These are phyloP conservation scores for Antheraea mylitta DNA, from an alignment of 1,140 invertebrate species.

Conservation along the genomic window DNA sequence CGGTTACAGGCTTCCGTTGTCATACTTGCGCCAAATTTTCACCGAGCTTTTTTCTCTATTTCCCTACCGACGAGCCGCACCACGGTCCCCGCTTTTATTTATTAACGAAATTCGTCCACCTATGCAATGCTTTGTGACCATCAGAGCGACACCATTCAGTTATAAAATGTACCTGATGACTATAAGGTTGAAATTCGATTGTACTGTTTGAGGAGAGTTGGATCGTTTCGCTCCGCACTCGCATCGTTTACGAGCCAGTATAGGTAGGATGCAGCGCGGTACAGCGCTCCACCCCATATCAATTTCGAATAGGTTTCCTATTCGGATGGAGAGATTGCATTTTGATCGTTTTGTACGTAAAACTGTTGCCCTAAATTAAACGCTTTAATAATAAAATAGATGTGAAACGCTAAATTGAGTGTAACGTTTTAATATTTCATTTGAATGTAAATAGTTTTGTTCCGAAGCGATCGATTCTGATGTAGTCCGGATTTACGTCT, in stretches of 20 bases:
- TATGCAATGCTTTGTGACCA: constrained; percentile 54
- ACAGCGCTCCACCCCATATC: constrained; percentile 71
- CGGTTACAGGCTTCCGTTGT: constrained; percentile 53
- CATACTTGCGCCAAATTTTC: constrained; percentile 76
- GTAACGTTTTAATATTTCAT: constrained; percentile 58
- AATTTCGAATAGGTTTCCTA: constrained; percentile 77
- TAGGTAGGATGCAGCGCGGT: constrained; percentile 67
- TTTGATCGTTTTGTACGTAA: constrained; percentile 77
- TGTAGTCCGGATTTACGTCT: constrained; percentile 7
- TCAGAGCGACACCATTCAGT: constrained; percentile 16
- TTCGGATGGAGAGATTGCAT: constrained; percentile 71
- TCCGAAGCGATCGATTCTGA: no score
- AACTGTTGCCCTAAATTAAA: constrained; percentile 77
- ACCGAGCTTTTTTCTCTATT: constrained; percentile 57
- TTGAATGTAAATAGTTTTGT: constrained; percentile 26
- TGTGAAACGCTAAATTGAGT: constrained; percentile 61
- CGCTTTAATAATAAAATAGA: constrained; percentile 77
- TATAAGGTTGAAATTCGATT: constrained; percentile 25
- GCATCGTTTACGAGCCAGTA: constrained; percentile 70
- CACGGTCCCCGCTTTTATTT: constrained; percentile 72
- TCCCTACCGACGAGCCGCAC: constrained; percentile 51
- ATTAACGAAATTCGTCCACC: constrained; percentile 76
- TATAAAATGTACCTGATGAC: constrained; percentile 37
- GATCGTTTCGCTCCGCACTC: constrained; percentile 42
- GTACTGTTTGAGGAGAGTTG: constrained; percentile 25